Conservation (phyloP, 2,113 vertebrate species). For the Cinclus cinclus region DNA sequence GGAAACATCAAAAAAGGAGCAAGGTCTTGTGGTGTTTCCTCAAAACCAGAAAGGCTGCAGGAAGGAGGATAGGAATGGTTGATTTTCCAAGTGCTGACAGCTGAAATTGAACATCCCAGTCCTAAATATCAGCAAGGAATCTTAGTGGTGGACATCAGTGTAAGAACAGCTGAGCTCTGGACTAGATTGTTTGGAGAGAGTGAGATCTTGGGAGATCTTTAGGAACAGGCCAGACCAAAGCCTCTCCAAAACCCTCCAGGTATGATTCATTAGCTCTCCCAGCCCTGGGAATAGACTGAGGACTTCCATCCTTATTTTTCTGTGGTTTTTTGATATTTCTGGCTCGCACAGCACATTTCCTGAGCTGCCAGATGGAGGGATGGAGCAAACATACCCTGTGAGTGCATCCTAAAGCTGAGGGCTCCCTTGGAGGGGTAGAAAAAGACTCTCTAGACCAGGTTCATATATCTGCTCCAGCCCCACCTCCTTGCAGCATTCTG, state of each 20-base stretch:
- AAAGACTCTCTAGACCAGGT: neutral
- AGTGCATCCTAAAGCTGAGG: neutral
- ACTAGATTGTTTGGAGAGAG: neutral
- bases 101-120: neutral
- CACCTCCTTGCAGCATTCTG: neutral
- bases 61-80: neutral
- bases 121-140: neutral
- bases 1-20: neutral
- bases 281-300: neutral
- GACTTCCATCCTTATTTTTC: neutral
- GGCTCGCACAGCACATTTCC: neutral
- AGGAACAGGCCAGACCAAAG: neutral
- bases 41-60: neutral
- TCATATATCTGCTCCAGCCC: neutral
- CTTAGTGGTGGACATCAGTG: neutral
- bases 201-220: neutral
- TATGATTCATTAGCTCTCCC: slow-evolving; percentile 26
- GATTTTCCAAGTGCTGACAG: neutral
- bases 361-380: slow-evolving; percentile 33
- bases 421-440: neutral
- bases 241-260: neutral
- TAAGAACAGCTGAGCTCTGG: neutral
- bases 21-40: neutral
- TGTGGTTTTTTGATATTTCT: slow-evolving; percentile 16
- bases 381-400: neutral